Evolutionary conservation across 2,888 invertebrate genomes (phyloP).

Genomic region (Quadriops clusia): DNA sequence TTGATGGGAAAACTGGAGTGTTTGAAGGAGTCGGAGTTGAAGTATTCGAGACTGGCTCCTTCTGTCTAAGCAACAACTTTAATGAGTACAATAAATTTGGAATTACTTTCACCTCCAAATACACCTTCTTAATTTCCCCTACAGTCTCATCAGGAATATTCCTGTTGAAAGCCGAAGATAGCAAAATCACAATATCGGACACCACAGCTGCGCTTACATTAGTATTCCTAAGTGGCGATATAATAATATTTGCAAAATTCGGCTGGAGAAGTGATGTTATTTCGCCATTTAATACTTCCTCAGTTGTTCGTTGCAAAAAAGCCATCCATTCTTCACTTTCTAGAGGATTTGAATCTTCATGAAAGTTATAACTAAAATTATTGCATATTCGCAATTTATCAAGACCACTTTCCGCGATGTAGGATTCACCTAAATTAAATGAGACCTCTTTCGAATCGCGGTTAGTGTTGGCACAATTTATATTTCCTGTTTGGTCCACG

Average conservation of each 20-base stretch:
- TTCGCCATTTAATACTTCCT: slow-evolving; percentile 72
- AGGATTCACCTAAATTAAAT: too few species aligned
- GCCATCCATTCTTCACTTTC: slow-evolving; percentile 82
- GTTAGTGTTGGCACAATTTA: too few species aligned
- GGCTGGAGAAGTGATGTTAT: slow-evolving; percentile 60
- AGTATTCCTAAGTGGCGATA: slow-evolving; percentile 52
- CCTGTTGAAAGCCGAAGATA: slow-evolving; percentile 50
- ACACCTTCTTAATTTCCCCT: slow-evolving; percentile 48
- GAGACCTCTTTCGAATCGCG: too few species aligned
- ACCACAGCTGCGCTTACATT: slow-evolving; percentile 50
- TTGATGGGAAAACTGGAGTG: slow-evolving; percentile 7
- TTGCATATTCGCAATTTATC: too few species aligned
- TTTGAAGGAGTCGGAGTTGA: slow-evolving; percentile 16
- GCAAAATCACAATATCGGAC: slow-evolving; percentile 49
- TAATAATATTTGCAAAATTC: slow-evolving; percentile 44
- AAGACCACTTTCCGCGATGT: too few species aligned
- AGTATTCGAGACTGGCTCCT: slow-evolving; percentile 16
- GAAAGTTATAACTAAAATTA: too few species aligned
- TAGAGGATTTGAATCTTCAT: slow-evolving; percentile 48
- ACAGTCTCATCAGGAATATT: slow-evolving; percentile 34
- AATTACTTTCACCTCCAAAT: slow-evolving; percentile 68
- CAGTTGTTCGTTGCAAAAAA: slow-evolving; percentile 68
- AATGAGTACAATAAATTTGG: slow-evolving; percentile 71
- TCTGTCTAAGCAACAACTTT: slow-evolving; percentile 53
- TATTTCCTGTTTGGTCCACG: too few species aligned